Evolutionary conservation across 2,113 vertebrate species (phyloP), one percentile per base, ranked within the genome.

Genomic region (Sinocyclocheilus grahami): DNA sequence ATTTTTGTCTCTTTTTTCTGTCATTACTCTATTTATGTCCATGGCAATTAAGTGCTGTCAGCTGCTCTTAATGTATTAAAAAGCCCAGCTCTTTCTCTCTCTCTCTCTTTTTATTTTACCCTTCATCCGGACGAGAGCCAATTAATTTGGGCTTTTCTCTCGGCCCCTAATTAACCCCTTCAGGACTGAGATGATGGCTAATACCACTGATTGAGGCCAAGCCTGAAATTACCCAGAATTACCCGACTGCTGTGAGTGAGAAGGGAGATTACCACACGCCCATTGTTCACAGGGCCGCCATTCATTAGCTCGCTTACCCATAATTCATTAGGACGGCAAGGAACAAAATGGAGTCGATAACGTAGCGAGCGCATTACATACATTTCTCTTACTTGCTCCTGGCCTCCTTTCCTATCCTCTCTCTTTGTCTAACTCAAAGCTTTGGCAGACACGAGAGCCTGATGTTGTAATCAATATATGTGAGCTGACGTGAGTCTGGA

Each of bases 401-500:
- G 88, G 83, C 84, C 86, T 86, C 75, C 80, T 86, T 46, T 79
- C 84, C 75, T 89, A 88, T 80, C 46, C 83, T 30, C 18, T 84
- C 80, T 90, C 90, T 92, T 93, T 89, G 91, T 92, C 88, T 83
- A 62, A 60, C 87, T 74, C 82, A 46, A 78, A 89, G 90, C 88
- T 85, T 86, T 67, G 63, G 88, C 82, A 90, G 88, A 88, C 87
- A 67, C 55, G 16, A 11, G 74, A 75, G 89, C 90, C 92, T 90
- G 92, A 93, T 92, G 93, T 92, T 92, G 92, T 94, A 95, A 94
- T 95, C 93, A 93, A 94, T 95, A 94, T 93, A 93, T 93, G 92
- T 71, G 90, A 80, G 91, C 93, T 93, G 93, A 94, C 91, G 78
- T 92, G 90, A 78, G 89, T 92, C 92, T 91, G 93, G 91, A 95